A percentile compares a stretch with the other conserved stretches of the same genome.
Evolutionary conservation across 2,113 vertebrate genomes (phyloP).

Genomic region (Gopherus flavomarginatus): DNA sequence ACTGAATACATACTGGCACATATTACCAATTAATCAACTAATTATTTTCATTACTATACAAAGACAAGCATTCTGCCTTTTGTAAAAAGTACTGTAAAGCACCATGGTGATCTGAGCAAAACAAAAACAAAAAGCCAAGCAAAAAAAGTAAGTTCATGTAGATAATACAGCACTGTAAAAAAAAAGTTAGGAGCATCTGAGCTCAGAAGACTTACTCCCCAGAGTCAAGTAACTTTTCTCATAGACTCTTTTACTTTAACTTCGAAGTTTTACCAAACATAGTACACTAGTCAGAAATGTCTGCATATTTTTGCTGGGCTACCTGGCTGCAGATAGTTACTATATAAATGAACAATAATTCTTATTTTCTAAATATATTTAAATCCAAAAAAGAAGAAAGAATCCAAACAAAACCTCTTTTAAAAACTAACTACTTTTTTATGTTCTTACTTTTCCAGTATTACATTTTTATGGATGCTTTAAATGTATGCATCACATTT

Average conservation of each 20-base stretch:
- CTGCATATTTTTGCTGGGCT: neutral
- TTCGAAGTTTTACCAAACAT: neutral
- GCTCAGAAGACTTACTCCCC: neutral
- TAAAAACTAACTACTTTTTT: neutral
- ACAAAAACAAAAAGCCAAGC: neutral
- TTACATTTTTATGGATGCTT: neutral
- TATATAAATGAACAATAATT: neutral
- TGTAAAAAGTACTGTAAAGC: neutral
- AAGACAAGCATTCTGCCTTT: neutral
- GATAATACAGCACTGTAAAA: accelerated
- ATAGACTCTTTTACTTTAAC: neutral
- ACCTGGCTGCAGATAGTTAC: neutral
- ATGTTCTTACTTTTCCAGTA: neutral
- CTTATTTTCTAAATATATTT: neutral
- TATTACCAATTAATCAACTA: neutral
- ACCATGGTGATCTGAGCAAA: accelerated
- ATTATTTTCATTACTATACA: neutral
- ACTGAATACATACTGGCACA: neutral
- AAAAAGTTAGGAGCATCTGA: neutral
- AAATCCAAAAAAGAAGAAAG: neutral
- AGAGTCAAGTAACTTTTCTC: neutral
- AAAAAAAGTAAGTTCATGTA: neutral
- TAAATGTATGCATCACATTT: neutral
- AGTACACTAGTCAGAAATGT: neutral
- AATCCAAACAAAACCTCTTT: neutral